Evolutionary conservation across 30 jellyfish, hydroid and myxozoan genomes (phyloP).

Genomic region (Aurelia coerulea): DNA sequence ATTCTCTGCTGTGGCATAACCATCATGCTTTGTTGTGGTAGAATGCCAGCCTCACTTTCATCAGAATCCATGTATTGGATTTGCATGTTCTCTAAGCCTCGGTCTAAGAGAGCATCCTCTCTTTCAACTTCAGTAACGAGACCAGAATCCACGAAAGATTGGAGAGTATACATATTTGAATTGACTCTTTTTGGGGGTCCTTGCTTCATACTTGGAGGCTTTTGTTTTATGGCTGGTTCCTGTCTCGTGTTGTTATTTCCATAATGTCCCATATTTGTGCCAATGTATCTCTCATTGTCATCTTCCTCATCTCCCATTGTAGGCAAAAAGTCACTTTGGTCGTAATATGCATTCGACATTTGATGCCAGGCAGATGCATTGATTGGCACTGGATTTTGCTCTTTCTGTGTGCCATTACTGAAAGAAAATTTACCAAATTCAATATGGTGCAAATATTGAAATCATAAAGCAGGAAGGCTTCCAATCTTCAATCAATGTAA

Average conservation of each 20-base stretch:
- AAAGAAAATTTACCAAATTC: too few relatives aligned
- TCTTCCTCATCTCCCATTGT: background rate
- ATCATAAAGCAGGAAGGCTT: too few relatives aligned
- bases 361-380: background rate
- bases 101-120: conserved; percentile 14
- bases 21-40: background rate
- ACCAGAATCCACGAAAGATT: background rate
- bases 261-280: background rate
- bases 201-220: background rate
- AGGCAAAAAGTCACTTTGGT: conserved; percentile 2
- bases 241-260: background rate
- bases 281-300: background rate
- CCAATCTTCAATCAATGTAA: too few relatives aligned
- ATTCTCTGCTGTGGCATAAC: too few relatives aligned
- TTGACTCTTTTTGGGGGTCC: background rate
- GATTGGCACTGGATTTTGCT: too few relatives aligned
- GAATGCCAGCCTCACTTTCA: conserved; percentile 1
- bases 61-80: conserved; percentile 8
- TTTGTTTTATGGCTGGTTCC: background rate
- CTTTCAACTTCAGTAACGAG: background rate
- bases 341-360: background rate
- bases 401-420: too few relatives aligned
- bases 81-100: conserved; percentile 11
- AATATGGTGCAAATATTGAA: too few relatives aligned
- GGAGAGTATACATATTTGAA: background rate